Evolutionary conservation across 1,140 invertebrate genomes (phyloP).

Genomic region (Drosophila ironensis): DNA sequence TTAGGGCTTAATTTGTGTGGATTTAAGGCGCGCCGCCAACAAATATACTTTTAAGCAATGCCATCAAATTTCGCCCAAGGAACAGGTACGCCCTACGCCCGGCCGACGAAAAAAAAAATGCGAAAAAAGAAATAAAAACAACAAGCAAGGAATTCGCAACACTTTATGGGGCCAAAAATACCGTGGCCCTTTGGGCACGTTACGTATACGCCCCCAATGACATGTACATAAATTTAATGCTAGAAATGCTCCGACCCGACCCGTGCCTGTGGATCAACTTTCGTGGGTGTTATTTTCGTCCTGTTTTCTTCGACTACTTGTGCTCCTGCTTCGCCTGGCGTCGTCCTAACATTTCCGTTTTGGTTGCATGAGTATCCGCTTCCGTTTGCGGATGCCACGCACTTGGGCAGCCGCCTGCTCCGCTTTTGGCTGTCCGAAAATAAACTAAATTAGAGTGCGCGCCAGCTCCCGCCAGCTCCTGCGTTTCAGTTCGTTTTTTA

Average conservation of each 20-base stretch:
- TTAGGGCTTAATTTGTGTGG: constrained; percentile 73
- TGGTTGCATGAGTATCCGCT: constrained; percentile 72
- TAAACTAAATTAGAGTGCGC: constrained; percentile 62
- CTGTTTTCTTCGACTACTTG: constrained; percentile 8
- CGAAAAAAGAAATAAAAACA: constrained; percentile 7
- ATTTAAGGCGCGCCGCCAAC: constrained; percentile 44
- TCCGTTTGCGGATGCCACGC: constrained; percentile 69
- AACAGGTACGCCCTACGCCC: constrained; percentile 30
- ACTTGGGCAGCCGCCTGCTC: constrained; percentile 34
- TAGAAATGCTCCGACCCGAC: constrained; percentile 49
- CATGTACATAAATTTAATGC: constrained; percentile 73
- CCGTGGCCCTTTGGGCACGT: constrained; percentile 36
- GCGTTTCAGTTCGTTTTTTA: constrained; percentile 46
- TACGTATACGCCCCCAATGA: constrained; percentile 64
- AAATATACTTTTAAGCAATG: constrained; percentile 38
- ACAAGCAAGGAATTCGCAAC: constrained; percentile 52
- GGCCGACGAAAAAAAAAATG: too few species aligned
- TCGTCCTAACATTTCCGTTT: constrained; percentile 63
- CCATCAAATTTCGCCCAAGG: constrained; percentile 47
- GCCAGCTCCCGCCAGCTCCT: too few species aligned
- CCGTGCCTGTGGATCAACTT: constrained; percentile 12
- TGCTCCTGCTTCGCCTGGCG: background rate
- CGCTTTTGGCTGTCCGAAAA: constrained; percentile 18
- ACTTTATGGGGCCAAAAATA: constrained; percentile 58
- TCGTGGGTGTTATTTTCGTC: constrained; percentile 32